Evolutionary conservation across 2,797 vertebrate genomes (phyloP).

Genomic region (Eulemur mongoz): DNA sequence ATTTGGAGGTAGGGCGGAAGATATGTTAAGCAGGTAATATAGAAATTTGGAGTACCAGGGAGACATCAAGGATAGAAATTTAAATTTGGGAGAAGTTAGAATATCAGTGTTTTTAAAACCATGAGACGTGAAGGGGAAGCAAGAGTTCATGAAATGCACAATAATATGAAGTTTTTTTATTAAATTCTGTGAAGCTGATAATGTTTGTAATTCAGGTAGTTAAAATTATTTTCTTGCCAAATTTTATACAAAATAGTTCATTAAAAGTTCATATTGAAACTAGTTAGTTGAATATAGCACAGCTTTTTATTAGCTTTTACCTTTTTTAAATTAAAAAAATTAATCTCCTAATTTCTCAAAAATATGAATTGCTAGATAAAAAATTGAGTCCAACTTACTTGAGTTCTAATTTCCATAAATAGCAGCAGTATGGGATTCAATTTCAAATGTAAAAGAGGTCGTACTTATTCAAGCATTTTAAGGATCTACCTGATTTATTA

Average conservation of each 20-base stretch:
- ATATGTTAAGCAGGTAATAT: background rate
- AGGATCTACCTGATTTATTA: slow-evolving; percentile 13
- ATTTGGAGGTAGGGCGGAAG: background rate
- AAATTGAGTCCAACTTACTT: slow-evolving; percentile 48
- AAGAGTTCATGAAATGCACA: background rate
- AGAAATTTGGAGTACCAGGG: background rate
- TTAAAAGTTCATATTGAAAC: slow-evolving; percentile 68
- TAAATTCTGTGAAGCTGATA: slow-evolving; percentile 64
- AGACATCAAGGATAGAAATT: slow-evolving; percentile 13
- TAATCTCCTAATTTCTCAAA: slow-evolving; percentile 50
- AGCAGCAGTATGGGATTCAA: slow-evolving; percentile 27
- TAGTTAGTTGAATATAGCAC: slow-evolving; percentile 28
- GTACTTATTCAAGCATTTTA: slow-evolving; percentile 55
- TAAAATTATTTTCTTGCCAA: slow-evolving; percentile 56
- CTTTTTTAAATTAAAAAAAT: slow-evolving; percentile 44
- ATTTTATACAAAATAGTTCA: slow-evolving; percentile 52
- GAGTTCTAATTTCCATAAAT: slow-evolving; percentile 43
- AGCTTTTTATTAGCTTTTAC: background rate
- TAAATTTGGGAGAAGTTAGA: slow-evolving; percentile 33
- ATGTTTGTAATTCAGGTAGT: slow-evolving; percentile 1
- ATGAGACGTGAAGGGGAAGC: background rate
- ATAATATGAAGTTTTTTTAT: slow-evolving; percentile 27
- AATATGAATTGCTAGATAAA: slow-evolving; percentile 49
- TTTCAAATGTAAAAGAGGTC: slow-evolving; percentile 30
- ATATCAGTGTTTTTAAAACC: slow-evolving; percentile 7